A percentile compares a stretch with the other conserved stretches of the same genome.
These are phyloP conservation scores for Echiichthys vipera DNA, from an alignment of 2,797 vertebrate species.

Conservation along the genomic window DNA sequence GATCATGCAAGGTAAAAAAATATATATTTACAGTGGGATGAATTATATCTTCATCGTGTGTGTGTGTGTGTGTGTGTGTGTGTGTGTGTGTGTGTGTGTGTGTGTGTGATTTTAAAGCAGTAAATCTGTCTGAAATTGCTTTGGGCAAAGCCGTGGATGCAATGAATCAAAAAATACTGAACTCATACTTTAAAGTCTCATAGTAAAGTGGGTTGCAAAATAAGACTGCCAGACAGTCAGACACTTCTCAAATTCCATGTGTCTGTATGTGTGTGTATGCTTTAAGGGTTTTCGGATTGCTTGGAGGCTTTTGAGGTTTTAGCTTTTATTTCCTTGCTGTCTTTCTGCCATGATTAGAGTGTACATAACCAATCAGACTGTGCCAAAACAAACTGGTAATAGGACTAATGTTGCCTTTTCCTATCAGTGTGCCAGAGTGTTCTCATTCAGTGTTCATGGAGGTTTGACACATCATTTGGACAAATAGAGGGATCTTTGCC, in stretches of 20 bases:
- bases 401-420: conserved; percentile 59
- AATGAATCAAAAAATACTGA: conserved; percentile 50
- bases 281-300: conserved; percentile 41
- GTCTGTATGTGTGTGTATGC: conserved; percentile 36
- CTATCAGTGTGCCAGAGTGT: conserved; percentile 56
- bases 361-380: conserved; percentile 17
- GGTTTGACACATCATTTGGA: conserved; percentile 59
- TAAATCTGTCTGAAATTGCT: conserved; percentile 44
- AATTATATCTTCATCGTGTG: conserved; percentile 26
- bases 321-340: conserved; percentile 42
- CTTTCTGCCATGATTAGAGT: conserved; percentile 30
- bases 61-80: not conserved
- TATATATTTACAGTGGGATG: not conserved
- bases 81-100: not conserved
- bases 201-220: conserved; percentile 15
- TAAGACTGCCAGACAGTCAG: conserved; percentile 35
- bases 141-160: conserved; percentile 27
- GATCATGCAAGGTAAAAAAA: conserved; percentile 15
- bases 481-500: conserved; percentile 40
- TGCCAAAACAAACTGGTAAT: conserved; percentile 60
- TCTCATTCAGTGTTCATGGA: conserved; percentile 45
- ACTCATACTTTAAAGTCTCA: conserved; percentile 40
- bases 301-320: conserved; percentile 47
- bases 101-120: conserved; percentile 17
- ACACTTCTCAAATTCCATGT: conserved; percentile 41